These are phyloP conservation scores for Spea multiplicata DNA, from an alignment of 2,113 vertebrate species.

Conservation along the genomic window DNA sequence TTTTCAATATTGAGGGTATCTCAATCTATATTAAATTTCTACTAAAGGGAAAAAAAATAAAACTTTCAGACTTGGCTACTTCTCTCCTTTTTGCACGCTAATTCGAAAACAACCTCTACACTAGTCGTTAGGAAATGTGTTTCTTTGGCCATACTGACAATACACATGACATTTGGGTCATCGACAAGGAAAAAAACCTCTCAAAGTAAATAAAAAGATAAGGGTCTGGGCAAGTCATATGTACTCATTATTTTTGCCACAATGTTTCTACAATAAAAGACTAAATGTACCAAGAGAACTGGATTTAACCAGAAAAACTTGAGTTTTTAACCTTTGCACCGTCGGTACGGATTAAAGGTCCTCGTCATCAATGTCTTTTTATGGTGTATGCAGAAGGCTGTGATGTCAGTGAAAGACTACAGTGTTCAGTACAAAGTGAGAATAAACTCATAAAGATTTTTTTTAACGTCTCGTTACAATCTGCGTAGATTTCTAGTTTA, in stretches of 20 bases:
- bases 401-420: slow-evolving; percentile 57
- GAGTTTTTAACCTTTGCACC: slow-evolving; percentile 46
- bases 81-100: too few relatives aligned
- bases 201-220: too few relatives aligned
- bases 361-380: slow-evolving; percentile 38
- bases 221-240: too few relatives aligned
- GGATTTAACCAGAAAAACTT: slow-evolving; percentile 19
- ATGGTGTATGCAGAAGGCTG: slow-evolving; percentile 58
- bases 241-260: not conserved
- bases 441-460: slow-evolving; percentile 55
- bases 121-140: too few relatives aligned
- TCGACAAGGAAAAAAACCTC: too few relatives aligned
- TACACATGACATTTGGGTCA: too few relatives aligned
- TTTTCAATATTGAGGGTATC: too few relatives aligned
- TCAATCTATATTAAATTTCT: too few relatives aligned
- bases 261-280: not conserved
- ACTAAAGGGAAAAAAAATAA: too few relatives aligned
- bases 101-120: too few relatives aligned
- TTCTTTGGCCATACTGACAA: too few relatives aligned
- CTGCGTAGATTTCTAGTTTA: slow-evolving; percentile 40
- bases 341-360: not conserved
- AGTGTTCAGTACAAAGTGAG: slow-evolving; percentile 58
- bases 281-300: not conserved
- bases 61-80: too few relatives aligned
- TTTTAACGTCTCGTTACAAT: slow-evolving; percentile 46